Evolutionary conservation across 2,113 vertebrate genomes (phyloP), one percentile per base, ranked within the genome.

Genomic region (Arizona elegans): DNA sequence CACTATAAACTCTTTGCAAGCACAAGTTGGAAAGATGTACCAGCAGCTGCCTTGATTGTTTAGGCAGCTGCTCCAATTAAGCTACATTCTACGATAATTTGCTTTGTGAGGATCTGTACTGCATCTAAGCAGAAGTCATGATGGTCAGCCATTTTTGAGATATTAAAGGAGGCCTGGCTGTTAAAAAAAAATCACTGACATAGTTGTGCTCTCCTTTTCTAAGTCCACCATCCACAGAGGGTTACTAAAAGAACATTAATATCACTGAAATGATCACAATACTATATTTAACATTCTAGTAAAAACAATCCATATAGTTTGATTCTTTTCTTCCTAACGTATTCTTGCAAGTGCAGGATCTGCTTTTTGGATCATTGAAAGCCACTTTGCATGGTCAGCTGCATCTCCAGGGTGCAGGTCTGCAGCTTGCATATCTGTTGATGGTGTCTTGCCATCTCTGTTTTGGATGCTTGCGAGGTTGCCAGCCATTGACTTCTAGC

Each of bases 1-100:
- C 56, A 54, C n/a, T 65, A 50, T 85, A 93, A 93, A 90, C 56
- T 87, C 92, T 87, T 93, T 87, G 92, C 92, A 93, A 90, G 92
- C 81, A 93, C n/a, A 87, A 90, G 54, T 86, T 93, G 92, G 92
- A 93, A 93, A 93, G 89, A 93, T 93, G 92, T 55, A 93, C 56
- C 56, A 65, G 81, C 92, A 93, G 92, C 92, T 90, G 92, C 81
- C n/a, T 62, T 90, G 62, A 93, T 87, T 93, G 92, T 90, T 93
- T 62, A 93, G 89, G 92, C 92, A 93, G 92, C 92, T 93, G 92
- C 89, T 93, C 58, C 89, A 93, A 93, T 93, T 90, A 93, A 65
- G 47, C 92, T 87, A 90, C 92, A 90, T 93, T 90, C 92, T 93
- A 90, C 87, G 81, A 62, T 93, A 90, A 93, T 93, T 93, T 93